Base-by-base conservation (phyloP, 2,888 invertebrate species). In the Laspeyria flexula region DNA sequence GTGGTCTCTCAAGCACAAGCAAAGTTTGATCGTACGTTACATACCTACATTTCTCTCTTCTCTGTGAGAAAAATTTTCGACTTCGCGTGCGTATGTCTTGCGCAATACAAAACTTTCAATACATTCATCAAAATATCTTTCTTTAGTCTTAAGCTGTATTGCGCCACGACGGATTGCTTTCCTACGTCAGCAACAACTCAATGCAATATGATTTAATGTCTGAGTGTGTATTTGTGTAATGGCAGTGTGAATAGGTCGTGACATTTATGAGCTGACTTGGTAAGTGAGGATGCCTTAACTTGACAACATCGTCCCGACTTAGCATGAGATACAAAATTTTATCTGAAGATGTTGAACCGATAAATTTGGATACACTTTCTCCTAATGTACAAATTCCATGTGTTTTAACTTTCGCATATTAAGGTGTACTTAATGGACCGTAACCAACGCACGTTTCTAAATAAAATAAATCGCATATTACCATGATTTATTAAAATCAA, bases 311-410 rank as follows among this genome's bases (percentile, higher is more conserved):
- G 48, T 57, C 58, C 45, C 57, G 63, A 53, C 46, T 39, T 54
- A 43, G 56, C 55, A 58, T 56, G 62, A 62, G 52, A 56, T 49
- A 44, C 13, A 55, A 25, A 7, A 38, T 12, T 38, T 37, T 45
- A 61, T 60, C 59, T 48, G 43, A 60, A 56, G 45, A 12, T 38
- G 25, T 11, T 41, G 39, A 50, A 53, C 72, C 65, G 65, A 64
- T 72, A 73, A 64, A 69, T 75, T 79, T 68, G 69, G 74, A 70
- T 70, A 73, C 75, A 83, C 85, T 84, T 85, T 85, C 85, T 74
- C 81, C 73, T 60, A 57, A 71, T 67, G 65, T 68, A 64, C 71
- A 66, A 66, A 68, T 71, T 61, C 64, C 58, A 65, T 55, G 54
- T 60, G 65, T 65, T 63, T 61, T 72, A 62, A 70, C 71, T 69